Percentiles rank a stretch among this genome's conserved stretches.
These are phyloP conservation scores for Hydropsyche tenuis DNA, from an alignment of 1,140 invertebrate genomes.

Conservation along the genomic window DNA sequence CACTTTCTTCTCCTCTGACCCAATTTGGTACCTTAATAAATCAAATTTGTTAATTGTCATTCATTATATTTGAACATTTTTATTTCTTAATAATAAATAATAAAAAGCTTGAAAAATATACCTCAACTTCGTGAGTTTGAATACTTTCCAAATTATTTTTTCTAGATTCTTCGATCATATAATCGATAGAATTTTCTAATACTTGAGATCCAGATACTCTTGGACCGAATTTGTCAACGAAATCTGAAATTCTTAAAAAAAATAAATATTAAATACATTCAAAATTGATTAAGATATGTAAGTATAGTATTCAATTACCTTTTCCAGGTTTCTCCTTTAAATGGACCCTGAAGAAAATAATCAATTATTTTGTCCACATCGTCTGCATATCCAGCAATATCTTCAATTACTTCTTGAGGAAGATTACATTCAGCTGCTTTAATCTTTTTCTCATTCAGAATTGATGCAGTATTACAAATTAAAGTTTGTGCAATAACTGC, in stretches of 20 bases:
- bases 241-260: slow-evolving; percentile 63
- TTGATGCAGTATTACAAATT: neutral
- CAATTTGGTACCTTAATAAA: slow-evolving; percentile 51
- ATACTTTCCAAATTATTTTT: slow-evolving; percentile 67
- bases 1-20: slow-evolving; percentile 68
- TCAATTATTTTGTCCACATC: slow-evolving; percentile 67
- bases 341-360: slow-evolving; percentile 62
- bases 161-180: slow-evolving; percentile 64
- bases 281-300: slow-evolving; percentile 37
- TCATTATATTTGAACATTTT: neutral
- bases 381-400: slow-evolving; percentile 67
- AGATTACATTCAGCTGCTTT: slow-evolving; percentile 55
- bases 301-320: slow-evolving; percentile 48
- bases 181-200: slow-evolving; percentile 73
- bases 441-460: neutral
- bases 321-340: slow-evolving; percentile 56
- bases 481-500: neutral
- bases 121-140: slow-evolving; percentile 51
- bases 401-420: slow-evolving; percentile 56
- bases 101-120: too few species aligned
- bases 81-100: too few species aligned
- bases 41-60: neutral
- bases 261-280: neutral
- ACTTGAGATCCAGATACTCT: slow-evolving; percentile 67
- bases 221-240: slow-evolving; percentile 73